phyloP scores from a whole-genome alignment of 2,113 vertebrate genomes.

The Callipepla squamata region DNA sequence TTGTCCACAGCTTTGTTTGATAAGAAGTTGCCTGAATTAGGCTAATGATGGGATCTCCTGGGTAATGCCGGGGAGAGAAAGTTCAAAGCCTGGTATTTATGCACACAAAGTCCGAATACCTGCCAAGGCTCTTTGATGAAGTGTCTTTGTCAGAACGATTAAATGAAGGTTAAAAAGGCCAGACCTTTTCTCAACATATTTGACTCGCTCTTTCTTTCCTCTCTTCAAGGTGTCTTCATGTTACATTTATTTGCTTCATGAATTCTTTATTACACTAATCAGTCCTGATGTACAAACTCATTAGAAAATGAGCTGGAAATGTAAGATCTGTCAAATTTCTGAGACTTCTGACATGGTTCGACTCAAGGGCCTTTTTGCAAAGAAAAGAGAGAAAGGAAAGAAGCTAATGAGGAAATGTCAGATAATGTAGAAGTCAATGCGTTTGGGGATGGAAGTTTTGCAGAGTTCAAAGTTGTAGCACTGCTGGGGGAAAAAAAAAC shows the following conservation, averaged over 20 bases:
- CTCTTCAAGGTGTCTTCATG: conserved; percentile 74
- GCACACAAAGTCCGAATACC: conserved; percentile 29
- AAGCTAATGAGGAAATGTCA: conserved; percentile 69
- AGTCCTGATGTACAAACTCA: conserved; percentile 73
- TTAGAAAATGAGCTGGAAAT: conserved; percentile 76
- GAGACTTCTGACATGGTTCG: conserved; percentile 58
- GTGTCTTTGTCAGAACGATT: conserved; percentile 70
- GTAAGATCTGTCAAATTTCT: conserved; percentile 72
- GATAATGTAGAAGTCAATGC: conserved; percentile 48
- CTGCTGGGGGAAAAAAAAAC: not conserved
- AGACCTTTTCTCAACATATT: conserved; percentile 51
- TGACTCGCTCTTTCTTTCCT: conserved; percentile 73
- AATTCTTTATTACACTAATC: conserved; percentile 83
- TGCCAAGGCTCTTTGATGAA: conserved; percentile 53
- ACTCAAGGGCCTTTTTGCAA: conserved; percentile 42
- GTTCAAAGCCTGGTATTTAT: conserved; percentile 41
- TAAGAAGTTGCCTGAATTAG: not conserved
- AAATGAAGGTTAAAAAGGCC: conserved; percentile 68
- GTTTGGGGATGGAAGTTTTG: conserved; percentile 34
- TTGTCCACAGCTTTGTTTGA: not conserved
- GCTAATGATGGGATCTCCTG: conserved; percentile 30
- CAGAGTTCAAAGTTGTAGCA: not conserved
- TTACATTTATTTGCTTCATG: conserved; percentile 77
- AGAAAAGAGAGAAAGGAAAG: conserved; percentile 49
- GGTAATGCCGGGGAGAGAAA: not conserved